phyloP scores from a whole-genome alignment of 2,888 invertebrate genomes.

The Epistrophe eligans region DNA sequence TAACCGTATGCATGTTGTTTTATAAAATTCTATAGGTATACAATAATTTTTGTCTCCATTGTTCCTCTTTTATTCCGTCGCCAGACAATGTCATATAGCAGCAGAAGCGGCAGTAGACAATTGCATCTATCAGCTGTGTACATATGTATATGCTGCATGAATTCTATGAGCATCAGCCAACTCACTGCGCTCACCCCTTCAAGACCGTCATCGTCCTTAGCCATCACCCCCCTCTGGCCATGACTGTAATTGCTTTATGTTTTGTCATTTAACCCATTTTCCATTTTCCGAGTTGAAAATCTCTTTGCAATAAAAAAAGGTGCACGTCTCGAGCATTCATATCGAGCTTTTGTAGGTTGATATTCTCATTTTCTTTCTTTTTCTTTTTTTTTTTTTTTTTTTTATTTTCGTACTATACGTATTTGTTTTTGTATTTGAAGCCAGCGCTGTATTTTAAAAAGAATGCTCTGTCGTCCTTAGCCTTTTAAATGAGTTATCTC shows the following conservation, averaged over 20 bases:
- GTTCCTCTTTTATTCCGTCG: slow-evolving; percentile 58
- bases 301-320: slow-evolving; percentile 67
- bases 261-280: slow-evolving; percentile 75
- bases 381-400: slow-evolving; percentile 20
- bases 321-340: slow-evolving; percentile 73
- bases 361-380: slow-evolving; percentile 58
- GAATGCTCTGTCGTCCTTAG: slow-evolving; percentile 56
- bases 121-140: slow-evolving; percentile 50
- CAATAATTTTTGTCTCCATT: slow-evolving; percentile 39
- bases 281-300: slow-evolving; percentile 49
- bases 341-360: slow-evolving; percentile 68
- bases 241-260: slow-evolving; percentile 73
- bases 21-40: not conserved
- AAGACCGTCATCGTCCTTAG: not conserved
- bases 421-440: slow-evolving; percentile 1
- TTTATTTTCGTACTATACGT: too few species aligned
- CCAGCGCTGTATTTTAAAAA: too few species aligned
- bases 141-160: slow-evolving; percentile 40
- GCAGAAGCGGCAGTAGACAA: slow-evolving; percentile 8
- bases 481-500: slow-evolving; percentile 71
- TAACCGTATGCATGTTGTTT: slow-evolving; percentile 41
- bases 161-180: slow-evolving; percentile 33
- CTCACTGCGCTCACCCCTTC: not conserved
- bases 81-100: slow-evolving; percentile 56
- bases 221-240: not conserved